Evolutionary conservation across 2,113 vertebrate genomes (phyloP), one percentile per base, ranked within the genome.

Genomic region (Paedocypris sp.): DNA sequence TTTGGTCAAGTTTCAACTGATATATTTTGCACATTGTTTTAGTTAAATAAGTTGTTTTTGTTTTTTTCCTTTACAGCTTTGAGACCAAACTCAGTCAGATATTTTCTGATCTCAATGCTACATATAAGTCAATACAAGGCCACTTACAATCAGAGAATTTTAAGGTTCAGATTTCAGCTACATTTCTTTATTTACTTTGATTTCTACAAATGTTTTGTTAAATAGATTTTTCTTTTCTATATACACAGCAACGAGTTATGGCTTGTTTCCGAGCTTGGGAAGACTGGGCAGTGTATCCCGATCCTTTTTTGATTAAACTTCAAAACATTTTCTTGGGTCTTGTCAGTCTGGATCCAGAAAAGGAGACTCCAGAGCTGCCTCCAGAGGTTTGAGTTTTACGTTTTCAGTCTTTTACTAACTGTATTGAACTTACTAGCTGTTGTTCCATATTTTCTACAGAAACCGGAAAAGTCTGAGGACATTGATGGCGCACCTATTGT

Each of bases 261-360:
- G 84, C 93, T 1, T 99, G 95, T 83, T 99, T 99, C 81, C 86
- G 95, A 77, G 95, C 95, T 0, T 99, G 95, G 94, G 94, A 99
- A 75, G 95, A 98, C 71, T 99, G 94, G 95, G 84, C 94, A 0
- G 92, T 99, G 70, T 99, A 99, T 78, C 94, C 94, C n/a, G 95
- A 99, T 54, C 92, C 95, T 8, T 99, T 92, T 85, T 87, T 99
- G 69, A 99, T 99, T 79, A 97, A 94, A 82, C 82, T 99, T 20
- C 95, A 99, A 82, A 98, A 98, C 80, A 92, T 99, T 77, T 99
- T 99, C 79, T 81, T 98, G 76, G 95, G 95, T 18, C 89, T 99
- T 53, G 93, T 99, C 68, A 97, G 94, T 81, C 88, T 95, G 22
- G 71, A 91, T 63, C 81, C 80, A 68, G 94, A 98, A 58, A 94